These are phyloP conservation scores for Keiferia lycopersicella DNA, from an alignment of 2,888 invertebrate species.

Conservation along the genomic window DNA sequence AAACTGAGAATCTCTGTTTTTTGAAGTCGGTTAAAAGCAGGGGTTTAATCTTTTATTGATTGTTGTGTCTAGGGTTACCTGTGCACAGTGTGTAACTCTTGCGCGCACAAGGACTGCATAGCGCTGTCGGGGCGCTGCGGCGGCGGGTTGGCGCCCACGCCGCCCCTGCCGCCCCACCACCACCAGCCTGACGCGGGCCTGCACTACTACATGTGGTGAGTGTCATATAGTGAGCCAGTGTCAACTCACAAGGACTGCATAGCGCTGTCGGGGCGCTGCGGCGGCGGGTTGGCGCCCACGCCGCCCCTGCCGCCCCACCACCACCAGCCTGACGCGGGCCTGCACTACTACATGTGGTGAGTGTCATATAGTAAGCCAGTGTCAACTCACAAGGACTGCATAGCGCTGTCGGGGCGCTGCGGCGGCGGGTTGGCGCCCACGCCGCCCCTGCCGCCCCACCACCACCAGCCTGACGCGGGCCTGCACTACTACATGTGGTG, in stretches of 20 bases:
- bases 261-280: slow-evolving; percentile 88
- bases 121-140: slow-evolving; percentile 88
- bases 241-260: slow-evolving; percentile 98
- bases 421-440: slow-evolving; percentile 83
- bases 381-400: slow-evolving; percentile 97
- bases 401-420: slow-evolving; percentile 89
- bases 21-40: too few species aligned
- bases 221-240: too few species aligned
- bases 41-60: too few species aligned
- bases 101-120: slow-evolving; percentile 95
- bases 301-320: slow-evolving; percentile 82
- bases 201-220: slow-evolving; percentile 82
- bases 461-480: slow-evolving; percentile 68
- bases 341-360: slow-evolving; percentile 82
- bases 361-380: too few species aligned
- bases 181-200: slow-evolving; percentile 67
- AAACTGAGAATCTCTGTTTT: too few species aligned
- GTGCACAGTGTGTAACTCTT: slow-evolving; percentile 90
- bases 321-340: slow-evolving; percentile 66
- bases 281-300: slow-evolving; percentile 82
- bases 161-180: slow-evolving; percentile 81
- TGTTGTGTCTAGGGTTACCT: slow-evolving; percentile 87
- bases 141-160: slow-evolving; percentile 82
- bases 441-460: slow-evolving; percentile 82
- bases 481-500: slow-evolving; percentile 83